These are phyloP conservation scores for Trichosurus vulpecula DNA, from an alignment of 2,797 vertebrate genomes.

Conservation along the genomic window DNA sequence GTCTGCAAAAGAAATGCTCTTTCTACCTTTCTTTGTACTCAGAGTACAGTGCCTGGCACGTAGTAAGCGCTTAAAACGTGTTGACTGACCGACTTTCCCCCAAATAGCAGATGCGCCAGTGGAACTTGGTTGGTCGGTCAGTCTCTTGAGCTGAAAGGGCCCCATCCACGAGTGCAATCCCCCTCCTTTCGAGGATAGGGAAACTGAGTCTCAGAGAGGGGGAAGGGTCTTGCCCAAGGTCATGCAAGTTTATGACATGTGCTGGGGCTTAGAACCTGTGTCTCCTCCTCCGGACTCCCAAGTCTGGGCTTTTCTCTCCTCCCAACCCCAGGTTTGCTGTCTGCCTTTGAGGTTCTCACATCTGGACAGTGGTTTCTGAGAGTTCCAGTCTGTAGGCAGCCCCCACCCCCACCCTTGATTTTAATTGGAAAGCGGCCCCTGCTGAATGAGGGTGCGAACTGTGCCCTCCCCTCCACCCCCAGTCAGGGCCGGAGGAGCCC, in stretches of 20 bases:
- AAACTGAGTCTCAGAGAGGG: background rate
- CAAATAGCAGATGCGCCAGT: background rate
- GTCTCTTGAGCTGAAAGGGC: background rate
- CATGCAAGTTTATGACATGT: background rate
- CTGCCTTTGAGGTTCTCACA: background rate
- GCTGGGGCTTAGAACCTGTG: background rate
- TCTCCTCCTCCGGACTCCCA: background rate
- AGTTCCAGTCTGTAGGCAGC: background rate
- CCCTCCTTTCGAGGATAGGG: background rate
- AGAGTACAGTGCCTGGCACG: background rate
- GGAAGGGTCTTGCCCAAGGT: background rate
- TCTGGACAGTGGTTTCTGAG: background rate
- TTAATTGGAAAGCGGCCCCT: slow-evolving; percentile 1
- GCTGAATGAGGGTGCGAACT: background rate
- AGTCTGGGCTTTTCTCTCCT: background rate
- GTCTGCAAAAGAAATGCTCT: background rate
- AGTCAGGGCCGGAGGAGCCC: background rate
- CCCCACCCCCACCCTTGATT: background rate
- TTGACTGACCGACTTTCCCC: background rate
- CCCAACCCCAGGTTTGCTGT: background rate
- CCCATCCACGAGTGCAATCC: background rate
- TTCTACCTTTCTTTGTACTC: background rate
- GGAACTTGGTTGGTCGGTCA: background rate
- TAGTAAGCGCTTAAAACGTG: background rate
- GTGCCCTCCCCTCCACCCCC: background rate